These are phyloP conservation scores for Taeniopygia guttata DNA, from an alignment of 2,797 vertebrate genomes.

Conservation along the genomic window DNA sequence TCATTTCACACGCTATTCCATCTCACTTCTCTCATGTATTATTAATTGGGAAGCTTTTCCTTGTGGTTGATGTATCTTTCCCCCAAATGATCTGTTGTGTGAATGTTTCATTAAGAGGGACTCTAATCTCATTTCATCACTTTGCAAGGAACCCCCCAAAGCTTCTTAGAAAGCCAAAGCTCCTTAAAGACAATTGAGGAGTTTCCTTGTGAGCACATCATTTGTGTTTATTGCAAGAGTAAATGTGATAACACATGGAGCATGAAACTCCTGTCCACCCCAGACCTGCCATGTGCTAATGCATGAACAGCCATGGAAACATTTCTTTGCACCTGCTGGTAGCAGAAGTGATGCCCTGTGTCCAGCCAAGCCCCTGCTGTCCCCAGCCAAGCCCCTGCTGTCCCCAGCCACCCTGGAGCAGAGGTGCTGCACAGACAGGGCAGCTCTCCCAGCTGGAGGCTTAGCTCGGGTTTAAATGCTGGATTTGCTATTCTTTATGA, in stretches of 20 bases:
- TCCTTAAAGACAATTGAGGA: not conserved
- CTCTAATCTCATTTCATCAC: not conserved
- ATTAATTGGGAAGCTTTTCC: slow-evolving; percentile 41
- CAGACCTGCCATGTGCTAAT: accelerated
- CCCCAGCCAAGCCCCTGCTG: not conserved
- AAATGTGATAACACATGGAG: not conserved
- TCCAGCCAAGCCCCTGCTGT: not conserved
- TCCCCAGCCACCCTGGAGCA: not conserved
- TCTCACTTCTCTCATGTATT: slow-evolving; percentile 15
- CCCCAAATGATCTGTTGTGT: not conserved
- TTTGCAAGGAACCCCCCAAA: slow-evolving; percentile 11
- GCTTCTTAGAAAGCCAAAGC: slow-evolving; percentile 24
- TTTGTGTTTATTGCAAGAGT: not conserved
- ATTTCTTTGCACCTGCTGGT: not conserved
- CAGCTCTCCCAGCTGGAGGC: not conserved
- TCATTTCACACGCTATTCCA: not conserved
- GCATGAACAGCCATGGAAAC: not conserved
- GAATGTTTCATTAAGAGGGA: slow-evolving; percentile 46
- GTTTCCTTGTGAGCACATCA: not conserved
- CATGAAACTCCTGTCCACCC: accelerated
- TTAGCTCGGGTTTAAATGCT: not conserved
- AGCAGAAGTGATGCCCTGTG: not conserved
- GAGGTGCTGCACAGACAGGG: not conserved
- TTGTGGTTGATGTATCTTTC: slow-evolving; percentile 9
- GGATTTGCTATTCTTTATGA: not conserved